Conservation (phyloP, 2,888 invertebrate genomes). For the Phorcus lineatus region DNA sequence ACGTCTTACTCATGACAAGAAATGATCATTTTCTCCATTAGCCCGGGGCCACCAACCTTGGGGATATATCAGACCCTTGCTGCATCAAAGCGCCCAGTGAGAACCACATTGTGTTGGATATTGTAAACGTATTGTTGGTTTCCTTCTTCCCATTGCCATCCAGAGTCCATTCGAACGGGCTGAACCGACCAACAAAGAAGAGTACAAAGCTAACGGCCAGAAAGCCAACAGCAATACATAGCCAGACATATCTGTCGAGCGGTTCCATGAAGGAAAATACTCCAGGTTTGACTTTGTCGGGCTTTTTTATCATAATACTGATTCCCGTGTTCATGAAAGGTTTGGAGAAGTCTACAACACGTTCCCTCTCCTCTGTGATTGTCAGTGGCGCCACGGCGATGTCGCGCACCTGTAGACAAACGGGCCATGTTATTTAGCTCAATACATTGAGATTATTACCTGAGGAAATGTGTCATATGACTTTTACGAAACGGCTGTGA, state of each 20-base stretch:
- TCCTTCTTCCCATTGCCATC: constrained; percentile 48
- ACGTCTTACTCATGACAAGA: neutral
- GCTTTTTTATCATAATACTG: constrained; percentile 95
- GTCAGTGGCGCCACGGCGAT: constrained; percentile 96
- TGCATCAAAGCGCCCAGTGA: constrained; percentile 98
- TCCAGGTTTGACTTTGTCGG: constrained; percentile 92
- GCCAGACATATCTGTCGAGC: constrained; percentile 97
- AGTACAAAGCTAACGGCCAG: constrained; percentile 97
- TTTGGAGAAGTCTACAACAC: constrained; percentile 97
- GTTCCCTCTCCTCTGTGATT: constrained; percentile 92
- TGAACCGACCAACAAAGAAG: constrained; percentile 96
- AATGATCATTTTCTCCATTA: constrained; percentile 7
- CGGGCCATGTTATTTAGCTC: too few species aligned
- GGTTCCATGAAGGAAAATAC: constrained; percentile 99
- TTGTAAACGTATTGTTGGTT: constrained; percentile 82
- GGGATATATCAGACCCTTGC: constrained; percentile 97
- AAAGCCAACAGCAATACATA: constrained; percentile 89
- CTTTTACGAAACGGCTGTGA: too few species aligned
- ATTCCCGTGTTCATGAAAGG: constrained; percentile 98
- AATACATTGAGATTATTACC: too few species aligned
- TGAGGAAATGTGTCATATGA: too few species aligned
- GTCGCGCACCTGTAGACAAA: constrained; percentile 84
- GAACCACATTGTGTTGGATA: constrained; percentile 98
- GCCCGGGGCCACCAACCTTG: constrained; percentile 81
- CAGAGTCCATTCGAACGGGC: constrained; percentile 95